phyloP scores from a whole-genome alignment of 2,888 invertebrate species.

The Lochmaea capreae region DNA sequence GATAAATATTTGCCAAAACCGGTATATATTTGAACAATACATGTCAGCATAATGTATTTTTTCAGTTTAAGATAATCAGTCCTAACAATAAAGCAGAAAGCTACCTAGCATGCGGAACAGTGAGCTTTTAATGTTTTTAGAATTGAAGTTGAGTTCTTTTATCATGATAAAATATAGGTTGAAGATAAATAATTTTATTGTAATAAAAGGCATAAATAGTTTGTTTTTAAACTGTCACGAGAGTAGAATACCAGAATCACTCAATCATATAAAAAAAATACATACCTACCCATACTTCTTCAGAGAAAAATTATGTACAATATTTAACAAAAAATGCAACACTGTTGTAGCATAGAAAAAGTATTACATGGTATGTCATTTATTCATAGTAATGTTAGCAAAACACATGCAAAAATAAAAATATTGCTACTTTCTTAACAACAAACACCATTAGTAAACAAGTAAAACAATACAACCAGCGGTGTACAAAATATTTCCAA shows the following conservation, averaged over 20 bases:
- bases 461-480: slow-evolving; percentile 49
- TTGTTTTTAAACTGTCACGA: too few relatives aligned
- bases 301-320: background rate
- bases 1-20: too few relatives aligned
- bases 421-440: slow-evolving; percentile 14
- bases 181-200: too few relatives aligned
- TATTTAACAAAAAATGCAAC: background rate
- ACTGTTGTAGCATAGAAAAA: background rate
- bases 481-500: slow-evolving; percentile 50
- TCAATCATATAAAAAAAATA: too few relatives aligned
- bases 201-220: too few relatives aligned
- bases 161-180: background rate
- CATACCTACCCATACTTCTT: too few relatives aligned
- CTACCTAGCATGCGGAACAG: slow-evolving; percentile 24
- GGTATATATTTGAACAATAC: too few relatives aligned
- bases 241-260: too few relatives aligned
- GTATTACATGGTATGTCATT: background rate
- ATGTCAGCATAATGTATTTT: background rate
- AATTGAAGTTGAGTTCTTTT: background rate
- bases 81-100: slow-evolving; percentile 23
- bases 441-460: slow-evolving; percentile 34
- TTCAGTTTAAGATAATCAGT: background rate
- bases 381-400: background rate
- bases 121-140: background rate
- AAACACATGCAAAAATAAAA: background rate